These are phyloP conservation scores for Limanda limanda DNA, from an alignment of 2,113 vertebrate genomes.

Conservation along the genomic window DNA sequence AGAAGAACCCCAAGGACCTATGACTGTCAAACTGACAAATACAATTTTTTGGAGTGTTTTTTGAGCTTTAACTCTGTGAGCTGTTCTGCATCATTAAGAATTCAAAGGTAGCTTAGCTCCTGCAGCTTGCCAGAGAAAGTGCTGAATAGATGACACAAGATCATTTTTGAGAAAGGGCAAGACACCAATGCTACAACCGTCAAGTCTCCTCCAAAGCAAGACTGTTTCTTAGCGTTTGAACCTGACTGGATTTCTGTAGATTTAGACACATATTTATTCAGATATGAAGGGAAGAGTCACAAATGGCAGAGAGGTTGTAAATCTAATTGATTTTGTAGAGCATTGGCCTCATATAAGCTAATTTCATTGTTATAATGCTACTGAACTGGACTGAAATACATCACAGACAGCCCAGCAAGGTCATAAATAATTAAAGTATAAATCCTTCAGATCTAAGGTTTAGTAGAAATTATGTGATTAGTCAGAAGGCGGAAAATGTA, in stretches of 20 bases:
- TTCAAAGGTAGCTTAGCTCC: slow-evolving; percentile 18
- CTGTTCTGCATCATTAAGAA: slow-evolving; percentile 12
- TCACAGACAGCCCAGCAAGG: not conserved
- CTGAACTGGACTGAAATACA: not conserved
- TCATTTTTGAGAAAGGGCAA: not conserved
- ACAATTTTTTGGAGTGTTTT: not conserved
- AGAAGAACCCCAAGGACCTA: not conserved
- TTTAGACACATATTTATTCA: not conserved
- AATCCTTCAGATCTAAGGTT: not conserved
- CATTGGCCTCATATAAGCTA: not conserved
- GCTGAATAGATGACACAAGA: not conserved
- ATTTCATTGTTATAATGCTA: not conserved
- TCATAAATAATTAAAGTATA: not conserved
- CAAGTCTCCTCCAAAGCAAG: not conserved
- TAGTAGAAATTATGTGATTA: not conserved
- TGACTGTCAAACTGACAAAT: slow-evolving; percentile 22
- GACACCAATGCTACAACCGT: not conserved
- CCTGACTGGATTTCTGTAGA: not conserved
- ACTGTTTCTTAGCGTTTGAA: not conserved
- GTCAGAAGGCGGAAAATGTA: not conserved
- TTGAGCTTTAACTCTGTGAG: slow-evolving; percentile 14
- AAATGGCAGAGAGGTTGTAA: not conserved
- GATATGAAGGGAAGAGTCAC: slow-evolving; percentile 12
- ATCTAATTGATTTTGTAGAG: slow-evolving; percentile 15
- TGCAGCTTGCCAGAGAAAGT: not conserved